These are phyloP conservation scores for Drosophila parvula DNA, from an alignment of 1,140 invertebrate species.

Conservation along the genomic window DNA sequence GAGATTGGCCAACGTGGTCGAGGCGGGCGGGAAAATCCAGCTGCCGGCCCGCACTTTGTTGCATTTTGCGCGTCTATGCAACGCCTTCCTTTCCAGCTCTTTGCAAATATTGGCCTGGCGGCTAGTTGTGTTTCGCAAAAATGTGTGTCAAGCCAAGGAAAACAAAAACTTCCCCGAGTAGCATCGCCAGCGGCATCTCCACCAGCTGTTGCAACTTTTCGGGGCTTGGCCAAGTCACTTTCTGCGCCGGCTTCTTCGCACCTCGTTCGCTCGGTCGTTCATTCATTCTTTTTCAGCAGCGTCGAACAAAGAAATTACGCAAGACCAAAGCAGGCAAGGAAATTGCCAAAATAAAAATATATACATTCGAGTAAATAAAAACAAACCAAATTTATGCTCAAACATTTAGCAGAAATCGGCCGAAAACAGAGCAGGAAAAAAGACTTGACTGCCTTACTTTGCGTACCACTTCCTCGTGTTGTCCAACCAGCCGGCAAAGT, in stretches of 20 bases:
- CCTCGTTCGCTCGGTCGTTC: conserved; percentile 30
- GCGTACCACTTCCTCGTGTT: conserved; percentile 76
- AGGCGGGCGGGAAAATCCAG: conserved; percentile 24
- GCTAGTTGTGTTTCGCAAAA: conserved; percentile 26
- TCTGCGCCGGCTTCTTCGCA: conserved; percentile 40
- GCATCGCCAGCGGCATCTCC: conserved; percentile 26
- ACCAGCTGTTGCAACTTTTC: conserved; percentile 59
- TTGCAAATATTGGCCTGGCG: conserved; percentile 64
- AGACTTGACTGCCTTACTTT: conserved; percentile 71
- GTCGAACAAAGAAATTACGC: conserved; percentile 34
- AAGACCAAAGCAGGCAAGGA: conserved; percentile 49
- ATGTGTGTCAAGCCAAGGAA: conserved; percentile 69
- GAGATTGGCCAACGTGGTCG: conserved; percentile 17
- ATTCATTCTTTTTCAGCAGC: conserved; percentile 65
- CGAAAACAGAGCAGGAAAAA: conserved; percentile 59
- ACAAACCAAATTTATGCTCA: conserved; percentile 59
- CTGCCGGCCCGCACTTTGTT: conserved; percentile 37
- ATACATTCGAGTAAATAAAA: conserved; percentile 18
- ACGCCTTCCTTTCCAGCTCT: conserved; percentile 25
- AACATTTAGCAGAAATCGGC: conserved; percentile 49
- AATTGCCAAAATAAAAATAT: conserved; percentile 50
- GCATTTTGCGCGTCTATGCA: conserved; percentile 29
- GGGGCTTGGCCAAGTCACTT: conserved; percentile 28
- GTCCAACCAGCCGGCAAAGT: conserved; percentile 78
- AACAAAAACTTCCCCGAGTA: conserved; percentile 55